Conservation (phyloP, 2,113 vertebrate genomes). For the Petromus typicus region DNA sequence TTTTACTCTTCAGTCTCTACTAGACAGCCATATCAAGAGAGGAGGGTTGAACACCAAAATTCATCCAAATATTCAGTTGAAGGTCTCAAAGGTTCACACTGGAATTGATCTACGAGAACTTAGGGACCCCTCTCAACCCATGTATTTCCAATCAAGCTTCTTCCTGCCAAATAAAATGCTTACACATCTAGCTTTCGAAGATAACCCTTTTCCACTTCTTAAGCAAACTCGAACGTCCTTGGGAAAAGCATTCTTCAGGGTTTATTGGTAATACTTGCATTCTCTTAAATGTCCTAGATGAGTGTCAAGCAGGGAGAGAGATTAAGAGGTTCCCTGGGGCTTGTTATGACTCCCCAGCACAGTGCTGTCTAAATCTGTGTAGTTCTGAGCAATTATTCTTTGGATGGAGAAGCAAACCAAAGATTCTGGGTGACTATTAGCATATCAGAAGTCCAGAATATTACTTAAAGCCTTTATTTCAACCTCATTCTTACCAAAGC, state of each 20-base stretch:
- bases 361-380: background rate
- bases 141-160: slow-evolving; percentile 58
- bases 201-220: background rate
- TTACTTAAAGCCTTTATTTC: background rate
- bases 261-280: background rate
- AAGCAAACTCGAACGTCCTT: background rate
- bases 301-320: background rate
- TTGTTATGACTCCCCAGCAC: background rate
- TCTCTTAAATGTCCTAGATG: background rate
- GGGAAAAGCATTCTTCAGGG: background rate
- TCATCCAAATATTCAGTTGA: background rate
- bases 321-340: background rate
- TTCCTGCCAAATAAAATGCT: background rate
- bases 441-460: background rate
- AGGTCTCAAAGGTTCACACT: background rate
- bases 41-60: slow-evolving; percentile 7
- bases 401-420: background rate
- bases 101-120: background rate
- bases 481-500: background rate
- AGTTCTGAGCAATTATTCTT: background rate
- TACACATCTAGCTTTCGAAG: background rate
- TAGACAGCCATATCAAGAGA: background rate
- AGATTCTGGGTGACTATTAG: background rate
- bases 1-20: background rate
- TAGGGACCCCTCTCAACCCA: background rate